phyloP scores from a whole-genome alignment of 2,888 invertebrate genomes.

The Crepidodera aurea region DNA sequence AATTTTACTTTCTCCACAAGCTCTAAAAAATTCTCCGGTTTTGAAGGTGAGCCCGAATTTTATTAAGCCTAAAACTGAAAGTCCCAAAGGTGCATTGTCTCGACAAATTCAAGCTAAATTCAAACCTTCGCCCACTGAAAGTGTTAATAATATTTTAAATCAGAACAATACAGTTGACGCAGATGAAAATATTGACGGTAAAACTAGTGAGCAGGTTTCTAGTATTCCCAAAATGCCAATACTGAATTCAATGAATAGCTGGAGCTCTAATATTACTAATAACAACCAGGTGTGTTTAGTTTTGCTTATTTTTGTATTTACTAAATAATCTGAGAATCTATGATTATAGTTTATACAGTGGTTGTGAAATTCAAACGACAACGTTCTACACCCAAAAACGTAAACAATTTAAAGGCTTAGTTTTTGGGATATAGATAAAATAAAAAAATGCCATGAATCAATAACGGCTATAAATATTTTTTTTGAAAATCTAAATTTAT shows the following conservation, averaged over 20 bases:
- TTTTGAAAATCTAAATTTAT: too few relatives aligned
- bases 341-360: neutral
- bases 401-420: too few relatives aligned
- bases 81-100: constrained; percentile 57
- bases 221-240: constrained; percentile 58
- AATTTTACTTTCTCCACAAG: constrained; percentile 41
- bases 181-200: constrained; percentile 34
- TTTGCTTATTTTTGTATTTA: constrained; percentile 42
- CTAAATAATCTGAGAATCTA: constrained; percentile 20
- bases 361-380: too few relatives aligned
- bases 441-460: too few relatives aligned
- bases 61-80: constrained; percentile 58
- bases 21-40: constrained; percentile 57
- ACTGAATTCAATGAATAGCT: constrained; percentile 53
- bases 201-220: constrained; percentile 37
- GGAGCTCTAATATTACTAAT: constrained; percentile 48
- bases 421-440: too few relatives aligned
- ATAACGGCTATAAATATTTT: too few relatives aligned
- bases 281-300: constrained; percentile 56
- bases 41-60: constrained; percentile 69
- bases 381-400: too few relatives aligned
- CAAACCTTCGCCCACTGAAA: constrained; percentile 49
- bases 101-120: constrained; percentile 56
- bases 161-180: constrained; percentile 28
- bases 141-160: constrained; percentile 41